phyloP scores from a whole-genome alignment of 2,113 vertebrate genomes.

The Oryzias curvinotus region DNA sequence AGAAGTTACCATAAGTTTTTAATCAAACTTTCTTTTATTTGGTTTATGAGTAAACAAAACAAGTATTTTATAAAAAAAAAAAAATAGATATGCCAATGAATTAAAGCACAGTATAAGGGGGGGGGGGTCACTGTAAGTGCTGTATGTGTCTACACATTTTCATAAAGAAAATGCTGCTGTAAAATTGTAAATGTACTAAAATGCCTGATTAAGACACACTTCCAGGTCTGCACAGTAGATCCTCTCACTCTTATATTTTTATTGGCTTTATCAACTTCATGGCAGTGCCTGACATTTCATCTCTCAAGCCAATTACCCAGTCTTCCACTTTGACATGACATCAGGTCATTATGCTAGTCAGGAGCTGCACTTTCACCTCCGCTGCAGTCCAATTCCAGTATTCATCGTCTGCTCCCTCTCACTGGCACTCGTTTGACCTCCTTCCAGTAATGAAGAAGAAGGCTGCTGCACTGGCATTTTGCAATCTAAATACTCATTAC shows the following conservation, averaged over 20 bases:
- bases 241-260: slow-evolving; percentile 2
- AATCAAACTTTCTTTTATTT: no score
- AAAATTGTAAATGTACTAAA: neutral
- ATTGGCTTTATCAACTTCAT: slow-evolving; percentile 21
- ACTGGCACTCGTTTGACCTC: slow-evolving; percentile 25
- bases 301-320: slow-evolving; percentile 20
- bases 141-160: no score
- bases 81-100: no score
- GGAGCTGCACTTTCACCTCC: slow-evolving; percentile 12
- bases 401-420: slow-evolving; percentile 29
- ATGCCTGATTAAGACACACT: neutral
- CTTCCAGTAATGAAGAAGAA: slow-evolving; percentile 26
- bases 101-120: no score
- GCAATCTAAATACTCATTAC: slow-evolving; percentile 20
- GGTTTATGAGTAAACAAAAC: no score
- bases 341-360: slow-evolving; percentile 21
- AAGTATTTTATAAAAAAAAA: no score
- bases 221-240: neutral
- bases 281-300: slow-evolving; percentile 29
- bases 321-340: slow-evolving; percentile 23
- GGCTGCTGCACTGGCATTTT: slow-evolving; percentile 25
- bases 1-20: no score
- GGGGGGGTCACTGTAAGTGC: no score
- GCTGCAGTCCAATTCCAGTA: slow-evolving; percentile 17
- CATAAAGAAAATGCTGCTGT: no score